Percentiles rank a stretch among this genome's conserved stretches.
Evolutionary conservation across 1,140 invertebrate genomes (phyloP).

Genomic region (Tenebrio molitor): DNA sequence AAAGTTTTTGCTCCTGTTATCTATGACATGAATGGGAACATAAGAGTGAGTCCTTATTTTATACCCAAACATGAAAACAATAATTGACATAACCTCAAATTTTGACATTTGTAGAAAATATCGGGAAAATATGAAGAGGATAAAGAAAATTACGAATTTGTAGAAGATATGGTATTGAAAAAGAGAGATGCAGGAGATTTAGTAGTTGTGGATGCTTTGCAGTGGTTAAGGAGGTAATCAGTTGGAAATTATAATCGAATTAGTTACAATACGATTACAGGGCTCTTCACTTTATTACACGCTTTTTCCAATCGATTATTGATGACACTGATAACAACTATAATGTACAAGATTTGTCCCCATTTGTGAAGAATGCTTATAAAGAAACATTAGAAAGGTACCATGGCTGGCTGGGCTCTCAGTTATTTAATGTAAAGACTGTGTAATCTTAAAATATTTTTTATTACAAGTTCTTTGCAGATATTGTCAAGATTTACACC

Average conservation of each 20-base stretch:
- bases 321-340: constrained; percentile 67
- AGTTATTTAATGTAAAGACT: constrained; percentile 73
- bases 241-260: constrained; percentile 20
- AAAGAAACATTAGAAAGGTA: constrained; percentile 74
- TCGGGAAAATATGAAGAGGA: constrained; percentile 70
- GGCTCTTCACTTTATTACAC: constrained; percentile 73
- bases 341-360: constrained; percentile 69
- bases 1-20: constrained; percentile 79
- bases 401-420: constrained; percentile 77
- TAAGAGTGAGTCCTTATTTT: constrained; percentile 72
- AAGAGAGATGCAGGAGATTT: constrained; percentile 69
- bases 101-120: constrained; percentile 72
- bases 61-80: constrained; percentile 22
- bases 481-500: constrained; percentile 59
- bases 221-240: constrained; percentile 78
- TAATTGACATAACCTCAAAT: constrained; percentile 27
- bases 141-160: constrained; percentile 70
- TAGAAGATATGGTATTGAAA: constrained; percentile 76
- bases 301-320: constrained; percentile 72
- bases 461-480: constrained; percentile 40
- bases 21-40: constrained; percentile 81
- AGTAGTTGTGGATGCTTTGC: constrained; percentile 72
- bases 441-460: not conserved
- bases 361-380: constrained; percentile 73
- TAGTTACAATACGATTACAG: constrained; percentile 65